Evolutionary conservation across 35 echinoderm and acorn worm species (phyloP).

Genomic region (Heliocidaris erythrogramma): DNA sequence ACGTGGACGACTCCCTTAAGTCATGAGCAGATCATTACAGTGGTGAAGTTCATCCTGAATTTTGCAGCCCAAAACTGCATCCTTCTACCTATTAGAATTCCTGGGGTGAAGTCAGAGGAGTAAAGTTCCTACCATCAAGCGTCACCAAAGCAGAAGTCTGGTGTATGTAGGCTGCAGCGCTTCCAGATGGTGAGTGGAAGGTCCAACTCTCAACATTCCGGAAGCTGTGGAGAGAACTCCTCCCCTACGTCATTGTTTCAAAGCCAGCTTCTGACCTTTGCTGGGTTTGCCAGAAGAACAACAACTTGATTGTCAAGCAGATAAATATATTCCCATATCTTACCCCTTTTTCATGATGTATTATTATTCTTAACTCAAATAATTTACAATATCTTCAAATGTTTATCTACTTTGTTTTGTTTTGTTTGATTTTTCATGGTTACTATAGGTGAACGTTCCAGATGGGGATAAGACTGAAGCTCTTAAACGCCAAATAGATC

Average conservation of each 20-base stretch:
- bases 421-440: too few species aligned
- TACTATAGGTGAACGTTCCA: too few species aligned
- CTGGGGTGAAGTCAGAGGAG: slow-evolving; percentile 23
- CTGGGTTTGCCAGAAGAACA: slow-evolving; percentile 47
- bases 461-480: too few species aligned
- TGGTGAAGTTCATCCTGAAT: slow-evolving; percentile 30
- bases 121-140: slow-evolving; percentile 50
- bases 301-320: not conserved
- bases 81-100: slow-evolving; percentile 30
- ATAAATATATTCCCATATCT: too few species aligned
- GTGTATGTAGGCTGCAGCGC: not conserved
- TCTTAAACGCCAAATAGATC: too few species aligned
- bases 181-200: not conserved
- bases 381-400: too few species aligned
- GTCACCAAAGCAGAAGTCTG: slow-evolving; percentile 48
- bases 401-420: too few species aligned
- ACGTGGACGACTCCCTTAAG: slow-evolving; percentile 1
- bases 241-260: not conserved
- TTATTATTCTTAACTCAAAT: too few species aligned
- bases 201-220: slow-evolving; percentile 41
- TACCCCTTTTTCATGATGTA: too few species aligned
- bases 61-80: slow-evolving; percentile 43
- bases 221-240: slow-evolving; percentile 35
- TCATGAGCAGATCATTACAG: not conserved
- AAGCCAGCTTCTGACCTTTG: slow-evolving; percentile 41